Evolutionary conservation across 2,113 vertebrate species (phyloP).

Genomic region (Sapajus apella): DNA sequence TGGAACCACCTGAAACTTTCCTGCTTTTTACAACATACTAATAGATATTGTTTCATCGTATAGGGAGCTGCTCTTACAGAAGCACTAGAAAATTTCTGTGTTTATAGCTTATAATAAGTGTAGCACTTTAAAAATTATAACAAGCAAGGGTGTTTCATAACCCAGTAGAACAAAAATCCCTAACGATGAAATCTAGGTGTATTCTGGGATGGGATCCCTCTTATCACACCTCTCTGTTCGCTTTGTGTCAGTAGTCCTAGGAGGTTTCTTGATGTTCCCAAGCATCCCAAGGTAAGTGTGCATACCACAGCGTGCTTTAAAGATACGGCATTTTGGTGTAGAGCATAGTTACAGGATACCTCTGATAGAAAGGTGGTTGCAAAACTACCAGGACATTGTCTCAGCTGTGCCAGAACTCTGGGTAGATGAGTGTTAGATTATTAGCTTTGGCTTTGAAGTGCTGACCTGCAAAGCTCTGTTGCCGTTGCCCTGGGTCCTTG

Average conservation of each 20-base stretch:
- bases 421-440: neutral
- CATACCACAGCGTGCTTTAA: neutral
- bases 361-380: neutral
- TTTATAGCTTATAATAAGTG: neutral
- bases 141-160: neutral
- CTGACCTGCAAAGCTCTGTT: neutral
- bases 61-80: neutral
- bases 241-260: neutral
- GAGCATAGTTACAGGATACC: rapidly evolving
- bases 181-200: neutral
- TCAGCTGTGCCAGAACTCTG: conserved; percentile 49
- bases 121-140: neutral
- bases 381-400: conserved; percentile 42
- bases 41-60: neutral
- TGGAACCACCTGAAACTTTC: neutral
- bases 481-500: neutral
- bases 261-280: neutral
- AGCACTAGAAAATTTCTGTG: neutral
- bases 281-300: neutral
- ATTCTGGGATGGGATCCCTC: neutral
- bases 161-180: neutral
- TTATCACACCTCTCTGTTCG: neutral
- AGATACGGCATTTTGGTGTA: neutral
- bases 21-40: neutral
- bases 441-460: neutral